A percentile compares a stretch with the other conserved stretches of the same genome.
Evolutionary conservation across 2,113 vertebrate genomes (phyloP).

Genomic region (Corythoichthys haematopterus): DNA sequence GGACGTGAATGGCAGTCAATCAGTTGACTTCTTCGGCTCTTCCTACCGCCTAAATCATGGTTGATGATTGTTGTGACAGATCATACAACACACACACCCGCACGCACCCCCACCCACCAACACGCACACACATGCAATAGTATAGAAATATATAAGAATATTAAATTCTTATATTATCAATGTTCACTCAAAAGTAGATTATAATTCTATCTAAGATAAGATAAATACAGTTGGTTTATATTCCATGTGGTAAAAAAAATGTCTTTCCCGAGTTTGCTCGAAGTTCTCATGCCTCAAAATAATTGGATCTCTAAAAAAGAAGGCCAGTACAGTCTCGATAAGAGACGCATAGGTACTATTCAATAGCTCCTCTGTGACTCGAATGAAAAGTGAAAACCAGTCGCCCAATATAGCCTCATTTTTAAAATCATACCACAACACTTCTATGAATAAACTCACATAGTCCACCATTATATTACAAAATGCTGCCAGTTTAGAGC

Average conservation of each 20-base stretch:
- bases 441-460: background rate
- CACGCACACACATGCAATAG: too few relatives aligned
- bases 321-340: slow-evolving; percentile 11
- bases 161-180: too few relatives aligned
- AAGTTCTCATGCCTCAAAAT: background rate
- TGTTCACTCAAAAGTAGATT: too few relatives aligned
- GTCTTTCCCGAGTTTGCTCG: background rate
- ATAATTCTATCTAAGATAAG: too few relatives aligned
- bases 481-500: slow-evolving; percentile 12
- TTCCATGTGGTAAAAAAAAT: background rate
- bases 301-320: background rate
- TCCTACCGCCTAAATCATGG: too few relatives aligned
- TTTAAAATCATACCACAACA: background rate
- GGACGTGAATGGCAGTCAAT: too few relatives aligned
- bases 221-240: too few relatives aligned
- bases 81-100: too few relatives aligned
- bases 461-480: slow-evolving; percentile 11
- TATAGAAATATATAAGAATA: too few relatives aligned
- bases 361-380: slow-evolving; percentile 3
- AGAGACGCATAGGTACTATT: slow-evolving; percentile 5
- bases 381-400: slow-evolving; percentile 1
- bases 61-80: too few relatives aligned
- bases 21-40: too few relatives aligned
- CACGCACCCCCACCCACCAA: too few relatives aligned
- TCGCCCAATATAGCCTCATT: background rate